Base-by-base conservation (phyloP, 2,888 invertebrate species). In the Drosophila affinis region DNA sequence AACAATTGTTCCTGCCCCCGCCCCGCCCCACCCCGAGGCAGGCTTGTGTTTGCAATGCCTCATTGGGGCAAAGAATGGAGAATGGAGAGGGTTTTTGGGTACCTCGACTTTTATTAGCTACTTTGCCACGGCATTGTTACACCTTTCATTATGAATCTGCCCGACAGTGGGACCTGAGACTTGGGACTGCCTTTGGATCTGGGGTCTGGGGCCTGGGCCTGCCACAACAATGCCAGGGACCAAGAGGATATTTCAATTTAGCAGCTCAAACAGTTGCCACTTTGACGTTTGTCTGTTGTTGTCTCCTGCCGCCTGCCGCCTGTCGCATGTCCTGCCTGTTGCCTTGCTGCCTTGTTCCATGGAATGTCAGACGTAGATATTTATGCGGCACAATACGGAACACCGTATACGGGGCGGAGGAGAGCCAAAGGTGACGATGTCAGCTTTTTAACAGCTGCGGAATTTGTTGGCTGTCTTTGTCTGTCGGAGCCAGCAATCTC, bases 221-320 rank as follows among this genome's bases (percentile, higher is more conserved):
- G 77, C 79, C 82, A 57, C 79, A 82, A 84, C 87, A 87, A 87
- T 87, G 82, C 86, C 67, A 67, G 65, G 75, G 75, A 75, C 81
- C 71, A 59, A 77, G 85, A 77, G 85, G 82, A 87, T 87, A 87
- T 87, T 85, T 85, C 87, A 87, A 87, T 87, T 85, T 84, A 84
- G 80, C 82, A 77, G 57, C 85, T 84, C 85, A 87, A 87, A 87
- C 87, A 87, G 78, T 84, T 84, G 80, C 85, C 84, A 78, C 85
- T 82, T 85, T 85, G 87, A 84, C 87, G 85, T 87, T 80, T 80
- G 77, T 58, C 68, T 62, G 21, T 21, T 18, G 63, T 58, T 64
- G 72, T 52, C 64, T 62, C 68, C 55, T 53, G 73, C 52, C 65
- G 54, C 39, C 45, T 34, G 14, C 46, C 32, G 44, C 49, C 71